phyloP scores from a whole-genome alignment of 2,888 invertebrate genomes.

The Troglohyphantes excavatus region DNA sequence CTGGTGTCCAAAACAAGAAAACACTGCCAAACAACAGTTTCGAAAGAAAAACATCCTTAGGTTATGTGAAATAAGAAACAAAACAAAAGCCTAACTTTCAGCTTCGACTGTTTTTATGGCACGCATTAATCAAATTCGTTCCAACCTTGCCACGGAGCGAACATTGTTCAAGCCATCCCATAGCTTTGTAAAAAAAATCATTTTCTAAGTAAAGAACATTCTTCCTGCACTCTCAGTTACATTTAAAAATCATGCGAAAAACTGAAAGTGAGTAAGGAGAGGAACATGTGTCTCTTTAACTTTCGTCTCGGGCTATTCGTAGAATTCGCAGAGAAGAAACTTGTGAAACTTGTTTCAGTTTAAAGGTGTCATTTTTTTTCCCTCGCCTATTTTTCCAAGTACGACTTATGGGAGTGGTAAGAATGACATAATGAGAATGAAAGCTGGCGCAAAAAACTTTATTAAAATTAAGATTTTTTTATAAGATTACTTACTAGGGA shows the following conservation, averaged over 20 bases:
- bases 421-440: slow-evolving; percentile 11
- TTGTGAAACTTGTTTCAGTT: slow-evolving; percentile 45
- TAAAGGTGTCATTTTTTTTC: slow-evolving; percentile 20
- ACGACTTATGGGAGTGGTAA: slow-evolving; percentile 5
- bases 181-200: background rate
- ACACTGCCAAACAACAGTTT: too few species aligned
- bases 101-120: slow-evolving; percentile 23
- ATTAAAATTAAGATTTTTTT: slow-evolving; percentile 5
- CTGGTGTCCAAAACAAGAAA: too few species aligned
- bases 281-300: background rate
- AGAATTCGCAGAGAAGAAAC: slow-evolving; percentile 36
- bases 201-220: slow-evolving; percentile 17
- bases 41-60: too few species aligned
- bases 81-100: background rate
- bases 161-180: background rate
- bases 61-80: background rate
- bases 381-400: background rate
- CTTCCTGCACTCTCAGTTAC: background rate
- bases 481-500: too few species aligned
- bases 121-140: slow-evolving; percentile 25
- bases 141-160: background rate
- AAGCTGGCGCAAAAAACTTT: background rate
- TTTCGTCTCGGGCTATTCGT: slow-evolving; percentile 21
- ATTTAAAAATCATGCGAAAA: slow-evolving; percentile 32
- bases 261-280: slow-evolving; percentile 32